Conservation (phyloP, 2,113 vertebrate species). For the Alectura lathami region DNA sequence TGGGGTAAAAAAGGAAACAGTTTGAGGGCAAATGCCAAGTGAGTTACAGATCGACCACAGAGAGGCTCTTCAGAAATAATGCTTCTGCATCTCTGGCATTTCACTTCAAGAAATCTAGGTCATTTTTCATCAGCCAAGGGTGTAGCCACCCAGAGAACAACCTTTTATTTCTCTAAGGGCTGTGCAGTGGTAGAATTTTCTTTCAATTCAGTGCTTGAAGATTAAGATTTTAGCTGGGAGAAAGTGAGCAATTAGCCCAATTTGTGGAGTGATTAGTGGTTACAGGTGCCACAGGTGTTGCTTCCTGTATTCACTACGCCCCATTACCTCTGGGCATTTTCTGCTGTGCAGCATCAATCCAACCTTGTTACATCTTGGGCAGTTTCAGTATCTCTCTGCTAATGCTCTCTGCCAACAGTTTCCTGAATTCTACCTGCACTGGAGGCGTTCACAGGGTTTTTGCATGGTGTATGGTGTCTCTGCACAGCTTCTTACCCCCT, state of each 20-base stretch:
- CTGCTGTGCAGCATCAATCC: not conserved
- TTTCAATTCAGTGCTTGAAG: not conserved
- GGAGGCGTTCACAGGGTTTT: not conserved
- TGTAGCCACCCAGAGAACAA: not conserved
- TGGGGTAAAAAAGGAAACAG: not conserved
- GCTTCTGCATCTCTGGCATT: not conserved
- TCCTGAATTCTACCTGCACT: not conserved
- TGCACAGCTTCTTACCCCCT: not conserved
- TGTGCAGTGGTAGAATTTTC: not conserved
- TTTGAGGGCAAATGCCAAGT: not conserved
- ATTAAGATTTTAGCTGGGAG: not conserved
- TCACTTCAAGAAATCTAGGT: not conserved
- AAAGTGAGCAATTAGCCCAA: not conserved
- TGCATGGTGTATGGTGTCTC: not conserved
- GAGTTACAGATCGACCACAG: not conserved
- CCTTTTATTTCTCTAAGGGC: not conserved
- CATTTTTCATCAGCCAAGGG: accelerated
- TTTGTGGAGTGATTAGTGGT: not conserved
- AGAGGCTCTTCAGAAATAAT: not conserved
- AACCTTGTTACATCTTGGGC: not conserved
- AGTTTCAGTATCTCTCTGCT: not conserved
- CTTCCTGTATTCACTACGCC: not conserved
- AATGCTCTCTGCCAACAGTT: not conserved
- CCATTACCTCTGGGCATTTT: not conserved
- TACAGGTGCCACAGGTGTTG: constrained; percentile 9